Evolutionary conservation across 2,797 vertebrate genomes (phyloP).

Genomic region (Melanotaenia pygmaea): DNA sequence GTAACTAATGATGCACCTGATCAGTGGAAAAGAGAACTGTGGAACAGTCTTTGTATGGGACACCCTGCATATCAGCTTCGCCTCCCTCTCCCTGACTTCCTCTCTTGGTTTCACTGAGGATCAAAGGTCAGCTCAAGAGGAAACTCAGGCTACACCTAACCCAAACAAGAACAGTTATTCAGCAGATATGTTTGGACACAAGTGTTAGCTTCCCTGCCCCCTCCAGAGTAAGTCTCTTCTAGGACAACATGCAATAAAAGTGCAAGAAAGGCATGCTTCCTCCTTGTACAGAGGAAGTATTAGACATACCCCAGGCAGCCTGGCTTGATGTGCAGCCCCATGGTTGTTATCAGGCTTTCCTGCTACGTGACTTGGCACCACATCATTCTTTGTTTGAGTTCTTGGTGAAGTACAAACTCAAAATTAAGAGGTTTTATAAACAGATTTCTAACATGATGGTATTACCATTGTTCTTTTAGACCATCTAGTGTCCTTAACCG

Average conservation of each 20-base stretch:
- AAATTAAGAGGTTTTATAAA: slow-evolving; percentile 38
- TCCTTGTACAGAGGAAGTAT: slow-evolving; percentile 64
- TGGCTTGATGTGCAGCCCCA: slow-evolving; percentile 38
- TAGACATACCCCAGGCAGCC: slow-evolving; percentile 51
- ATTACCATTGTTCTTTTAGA: slow-evolving; percentile 1
- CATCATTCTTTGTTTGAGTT: slow-evolving; percentile 49
- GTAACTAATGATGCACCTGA: slow-evolving; percentile 13
- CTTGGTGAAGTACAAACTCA: slow-evolving; percentile 37
- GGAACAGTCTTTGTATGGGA: not conserved
- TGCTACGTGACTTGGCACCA: slow-evolving; percentile 70
- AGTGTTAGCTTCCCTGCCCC: slow-evolving; percentile 18
- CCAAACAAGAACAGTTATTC: slow-evolving; percentile 57
- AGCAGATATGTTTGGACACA: slow-evolving; percentile 38
- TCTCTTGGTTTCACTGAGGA: slow-evolving; percentile 52
- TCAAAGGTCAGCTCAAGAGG: slow-evolving; percentile 55
- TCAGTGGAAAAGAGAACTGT: slow-evolving; percentile 21
- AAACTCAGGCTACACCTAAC: slow-evolving; percentile 61
- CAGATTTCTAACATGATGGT: slow-evolving; percentile 11
- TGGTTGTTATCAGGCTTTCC: slow-evolving; percentile 65
- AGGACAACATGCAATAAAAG: slow-evolving; percentile 43
- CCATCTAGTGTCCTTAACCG: slow-evolving; percentile 4
- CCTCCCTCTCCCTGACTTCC: slow-evolving; percentile 45
- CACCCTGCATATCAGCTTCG: slow-evolving; percentile 11
- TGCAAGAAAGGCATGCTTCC: slow-evolving; percentile 49
- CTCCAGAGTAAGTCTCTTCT: slow-evolving; percentile 26